Evolutionary conservation across 2,113 vertebrate species (phyloP).

Genomic region (Crotalus viridis): DNA sequence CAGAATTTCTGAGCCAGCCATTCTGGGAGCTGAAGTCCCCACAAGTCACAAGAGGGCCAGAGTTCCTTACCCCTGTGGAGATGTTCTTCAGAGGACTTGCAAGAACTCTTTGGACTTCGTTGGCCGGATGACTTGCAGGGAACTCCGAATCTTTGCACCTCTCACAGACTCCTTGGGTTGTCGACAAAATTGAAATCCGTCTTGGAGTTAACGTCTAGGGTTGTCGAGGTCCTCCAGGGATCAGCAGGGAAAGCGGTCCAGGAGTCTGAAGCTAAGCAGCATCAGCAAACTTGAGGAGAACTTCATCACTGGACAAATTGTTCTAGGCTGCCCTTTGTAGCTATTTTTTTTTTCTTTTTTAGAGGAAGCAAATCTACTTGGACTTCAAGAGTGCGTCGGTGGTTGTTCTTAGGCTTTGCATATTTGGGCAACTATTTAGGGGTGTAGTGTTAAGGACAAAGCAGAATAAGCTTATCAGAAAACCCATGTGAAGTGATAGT

Average conservation of each 20-base stretch:
- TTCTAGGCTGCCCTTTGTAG: conserved; percentile 44
- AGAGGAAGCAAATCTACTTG: conserved; percentile 53
- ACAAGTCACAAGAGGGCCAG: not conserved
- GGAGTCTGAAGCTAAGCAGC: not conserved
- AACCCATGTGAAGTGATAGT: conserved; percentile 82
- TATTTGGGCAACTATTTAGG: conserved; percentile 75
- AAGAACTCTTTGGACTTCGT: not conserved
- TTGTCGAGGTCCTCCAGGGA: conserved; percentile 3
- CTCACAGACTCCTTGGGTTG: conserved; percentile 17
- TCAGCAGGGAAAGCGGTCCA: not conserved
- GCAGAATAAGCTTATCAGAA: conserved; percentile 62
- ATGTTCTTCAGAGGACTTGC: not conserved
- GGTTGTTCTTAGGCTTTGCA: conserved; percentile 80
- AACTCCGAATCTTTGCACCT: not conserved
- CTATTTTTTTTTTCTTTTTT: conserved; percentile 11
- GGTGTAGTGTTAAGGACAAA: conserved; percentile 74
- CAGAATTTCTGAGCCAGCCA: not conserved
- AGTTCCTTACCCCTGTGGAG: not conserved
- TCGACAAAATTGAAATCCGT: not conserved
- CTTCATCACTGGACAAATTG: conserved; percentile 42
- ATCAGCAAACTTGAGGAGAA: conserved; percentile 20
- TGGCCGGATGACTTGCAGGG: conserved; percentile 24
- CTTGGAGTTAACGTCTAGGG: not conserved
- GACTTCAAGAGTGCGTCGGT: conserved; percentile 64
- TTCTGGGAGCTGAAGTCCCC: not conserved